Evolutionary conservation across 2,797 vertebrate species (phyloP).

Genomic region (Fistularia tabacaria): DNA sequence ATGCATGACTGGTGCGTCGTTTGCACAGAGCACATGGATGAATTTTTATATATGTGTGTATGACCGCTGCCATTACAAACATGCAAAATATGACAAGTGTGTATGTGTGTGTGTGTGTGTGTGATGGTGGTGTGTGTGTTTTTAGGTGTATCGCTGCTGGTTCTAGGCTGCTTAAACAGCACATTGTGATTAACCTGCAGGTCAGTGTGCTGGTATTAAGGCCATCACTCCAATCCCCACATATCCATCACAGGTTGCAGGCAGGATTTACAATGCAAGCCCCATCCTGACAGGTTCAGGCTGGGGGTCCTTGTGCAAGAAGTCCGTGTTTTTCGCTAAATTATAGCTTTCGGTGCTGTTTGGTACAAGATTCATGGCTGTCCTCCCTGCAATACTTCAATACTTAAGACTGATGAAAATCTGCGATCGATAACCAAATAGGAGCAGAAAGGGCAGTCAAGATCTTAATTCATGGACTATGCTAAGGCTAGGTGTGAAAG

Average conservation of each 20-base stretch:
- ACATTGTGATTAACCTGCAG: constrained; percentile 58
- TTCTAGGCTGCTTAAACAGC: constrained; percentile 52
- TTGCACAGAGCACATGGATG: constrained; percentile 7
- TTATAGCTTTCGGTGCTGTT: constrained; percentile 50
- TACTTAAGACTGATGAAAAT: constrained; percentile 72
- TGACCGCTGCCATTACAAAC: background rate
- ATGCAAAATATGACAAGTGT: background rate
- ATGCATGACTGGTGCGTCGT: constrained; percentile 16
- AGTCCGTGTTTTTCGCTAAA: constrained; percentile 50
- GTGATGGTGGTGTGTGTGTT: too few relatives aligned
- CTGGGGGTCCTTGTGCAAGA: constrained; percentile 28
- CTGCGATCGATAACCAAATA: constrained; percentile 72
- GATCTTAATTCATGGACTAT: constrained; percentile 50
- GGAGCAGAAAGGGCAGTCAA: constrained; percentile 49
- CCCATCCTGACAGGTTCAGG: constrained; percentile 46
- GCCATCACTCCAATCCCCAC: constrained; percentile 47
- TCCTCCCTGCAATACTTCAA: constrained; percentile 58
- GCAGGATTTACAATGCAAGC: constrained; percentile 59
- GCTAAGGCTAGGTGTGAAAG: constrained; percentile 24
- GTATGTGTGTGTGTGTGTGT: too few relatives aligned
- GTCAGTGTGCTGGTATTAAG: constrained; percentile 54
- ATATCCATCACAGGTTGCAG: constrained; percentile 52
- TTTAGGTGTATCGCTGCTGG: constrained; percentile 32
- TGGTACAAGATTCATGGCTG: constrained; percentile 60
- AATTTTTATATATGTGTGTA: constrained; percentile 3